A percentile compares a stretch with the other conserved stretches of the same genome.
phyloP scores from a whole-genome alignment of 2,888 invertebrate species.

The Yponomeuta evonymella region DNA sequence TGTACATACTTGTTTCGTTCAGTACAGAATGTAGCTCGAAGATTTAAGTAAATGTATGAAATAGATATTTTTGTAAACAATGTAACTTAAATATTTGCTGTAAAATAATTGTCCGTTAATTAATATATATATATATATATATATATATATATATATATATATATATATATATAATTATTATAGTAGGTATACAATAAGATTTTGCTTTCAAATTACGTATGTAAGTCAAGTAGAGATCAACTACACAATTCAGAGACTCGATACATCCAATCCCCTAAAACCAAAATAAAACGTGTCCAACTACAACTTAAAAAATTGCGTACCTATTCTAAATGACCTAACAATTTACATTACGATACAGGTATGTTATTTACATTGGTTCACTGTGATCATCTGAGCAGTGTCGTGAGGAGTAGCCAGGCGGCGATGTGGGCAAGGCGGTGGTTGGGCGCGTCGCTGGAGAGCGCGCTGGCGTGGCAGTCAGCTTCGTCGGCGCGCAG shows the following conservation, averaged over 20 bases:
- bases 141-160: no score
- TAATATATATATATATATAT: not conserved
- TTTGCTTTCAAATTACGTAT: conserved; percentile 10
- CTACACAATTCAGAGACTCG: conserved; percentile 3
- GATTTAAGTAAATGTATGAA: not conserved
- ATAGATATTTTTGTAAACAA: not conserved
- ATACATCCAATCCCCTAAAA: conserved; percentile 2
- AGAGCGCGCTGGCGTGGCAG: conserved; percentile 91
- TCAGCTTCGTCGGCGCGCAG: conserved; percentile 87
- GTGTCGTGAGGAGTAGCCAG: conserved; percentile 46
- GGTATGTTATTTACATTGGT: not conserved
- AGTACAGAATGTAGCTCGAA: not conserved
- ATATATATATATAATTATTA: not conserved
- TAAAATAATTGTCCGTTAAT: not conserved
- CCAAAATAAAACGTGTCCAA: not conserved
- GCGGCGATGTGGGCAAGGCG: conserved; percentile 46
- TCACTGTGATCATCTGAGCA: conserved; percentile 36
- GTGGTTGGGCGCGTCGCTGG: conserved; percentile 74
- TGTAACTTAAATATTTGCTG: conserved; percentile 3
- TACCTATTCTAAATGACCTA: not conserved
- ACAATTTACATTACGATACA: not conserved
- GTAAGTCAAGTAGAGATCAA: not conserved
- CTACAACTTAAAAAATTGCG: not conserved
- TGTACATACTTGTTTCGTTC: not conserved
- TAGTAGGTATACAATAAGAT: not conserved